A percentile compares a stretch with the other conserved stretches of the same genome.
Conservation (phyloP, 1,140 invertebrate genomes). For the Euglossa dilemma region DNA sequence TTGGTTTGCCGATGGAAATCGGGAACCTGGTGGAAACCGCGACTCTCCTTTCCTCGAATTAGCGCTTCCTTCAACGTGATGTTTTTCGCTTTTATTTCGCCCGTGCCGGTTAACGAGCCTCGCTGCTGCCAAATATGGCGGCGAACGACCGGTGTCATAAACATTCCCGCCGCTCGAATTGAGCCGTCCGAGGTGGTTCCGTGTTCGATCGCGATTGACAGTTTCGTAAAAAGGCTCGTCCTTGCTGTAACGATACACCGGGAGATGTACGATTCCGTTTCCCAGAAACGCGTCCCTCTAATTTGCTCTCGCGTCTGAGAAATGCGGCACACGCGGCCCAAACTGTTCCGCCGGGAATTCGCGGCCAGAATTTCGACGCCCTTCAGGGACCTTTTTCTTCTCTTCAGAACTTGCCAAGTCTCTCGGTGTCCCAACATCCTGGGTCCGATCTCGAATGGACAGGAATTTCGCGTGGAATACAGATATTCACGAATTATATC, state of each 20-base stretch:
- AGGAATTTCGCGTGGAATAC: too few relatives aligned
- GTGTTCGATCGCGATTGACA: conserved; percentile 54
- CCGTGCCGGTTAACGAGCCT: conserved; percentile 51
- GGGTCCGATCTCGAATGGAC: too few relatives aligned
- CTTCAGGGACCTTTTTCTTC: background rate
- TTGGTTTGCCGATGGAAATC: conserved; percentile 23
- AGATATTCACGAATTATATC: too few relatives aligned
- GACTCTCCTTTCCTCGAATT: conserved; percentile 39
- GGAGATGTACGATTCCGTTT: conserved; percentile 28
- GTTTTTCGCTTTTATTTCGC: conserved; percentile 52
- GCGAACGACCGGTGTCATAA: conserved; percentile 47
- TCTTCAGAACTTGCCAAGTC: background rate
- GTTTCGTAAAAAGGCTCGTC: conserved; percentile 53
- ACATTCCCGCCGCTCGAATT: conserved; percentile 58
- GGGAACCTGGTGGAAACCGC: background rate
- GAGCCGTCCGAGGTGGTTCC: conserved; percentile 52
- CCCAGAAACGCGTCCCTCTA: conserved; percentile 23
- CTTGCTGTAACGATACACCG: conserved; percentile 17
- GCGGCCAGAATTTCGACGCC: background rate
- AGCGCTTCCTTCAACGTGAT: conserved; percentile 38
- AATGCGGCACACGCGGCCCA: background rate
- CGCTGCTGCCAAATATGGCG: conserved; percentile 55
- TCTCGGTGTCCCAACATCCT: too few relatives aligned
- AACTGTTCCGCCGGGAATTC: background rate
- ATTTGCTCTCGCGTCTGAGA: conserved; percentile 38